A percentile compares a stretch with the other conserved stretches of the same genome.
phyloP scores from a whole-genome alignment of 2,888 invertebrate genomes.

The Acanthosepion esculentum region DNA sequence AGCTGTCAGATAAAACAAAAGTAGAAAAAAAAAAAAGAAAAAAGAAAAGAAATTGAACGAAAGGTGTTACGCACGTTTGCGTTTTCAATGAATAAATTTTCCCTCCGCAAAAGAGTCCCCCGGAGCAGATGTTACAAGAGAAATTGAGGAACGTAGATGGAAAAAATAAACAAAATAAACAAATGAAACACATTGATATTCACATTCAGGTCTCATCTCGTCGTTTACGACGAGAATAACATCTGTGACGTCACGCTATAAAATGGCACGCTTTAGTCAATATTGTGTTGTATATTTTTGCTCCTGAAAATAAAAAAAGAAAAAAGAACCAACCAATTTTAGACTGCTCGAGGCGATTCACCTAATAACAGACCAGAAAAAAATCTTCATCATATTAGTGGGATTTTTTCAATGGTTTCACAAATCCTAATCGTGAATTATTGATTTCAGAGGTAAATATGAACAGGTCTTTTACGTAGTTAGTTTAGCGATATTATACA shows the following conservation, averaged over 20 bases:
- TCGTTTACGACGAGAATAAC: not conserved
- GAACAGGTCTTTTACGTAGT: not conserved
- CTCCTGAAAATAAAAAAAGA: not conserved
- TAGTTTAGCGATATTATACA: not conserved
- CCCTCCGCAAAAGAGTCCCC: not conserved
- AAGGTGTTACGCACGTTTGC: not conserved
- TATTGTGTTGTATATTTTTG: not conserved
- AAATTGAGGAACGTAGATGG: not conserved
- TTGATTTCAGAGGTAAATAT: not conserved
- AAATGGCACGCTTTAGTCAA: slow-evolving; percentile 11
- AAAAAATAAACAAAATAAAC: not conserved
- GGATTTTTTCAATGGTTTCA: not conserved
- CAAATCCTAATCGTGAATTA: not conserved
- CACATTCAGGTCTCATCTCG: not conserved
- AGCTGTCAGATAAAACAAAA: too few species aligned
- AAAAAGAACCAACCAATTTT: not conserved
- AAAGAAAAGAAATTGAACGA: not conserved
- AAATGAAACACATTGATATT: not conserved
- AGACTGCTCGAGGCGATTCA: not conserved
- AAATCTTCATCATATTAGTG: not conserved
- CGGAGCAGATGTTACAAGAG: not conserved
- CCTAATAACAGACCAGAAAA: not conserved
- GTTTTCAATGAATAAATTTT: slow-evolving; percentile 33
- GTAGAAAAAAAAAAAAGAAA: not conserved
- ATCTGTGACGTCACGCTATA: not conserved